Evolutionary conservation across 2,113 vertebrate species (phyloP).

Genomic region (Dipodomys stephensi): DNA sequence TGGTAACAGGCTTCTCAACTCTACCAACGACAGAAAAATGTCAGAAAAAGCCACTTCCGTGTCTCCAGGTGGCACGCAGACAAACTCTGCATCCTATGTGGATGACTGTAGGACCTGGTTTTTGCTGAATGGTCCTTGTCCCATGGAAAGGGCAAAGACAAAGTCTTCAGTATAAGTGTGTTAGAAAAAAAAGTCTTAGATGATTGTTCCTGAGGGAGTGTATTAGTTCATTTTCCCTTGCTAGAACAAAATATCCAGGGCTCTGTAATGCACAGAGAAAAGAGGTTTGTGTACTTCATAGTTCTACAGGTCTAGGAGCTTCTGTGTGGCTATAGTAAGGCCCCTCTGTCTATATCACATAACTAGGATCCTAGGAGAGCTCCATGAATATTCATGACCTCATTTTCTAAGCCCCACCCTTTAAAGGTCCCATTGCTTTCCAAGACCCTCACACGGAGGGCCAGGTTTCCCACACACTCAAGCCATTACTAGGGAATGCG

Average conservation of each 20-base stretch:
- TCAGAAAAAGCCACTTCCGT: not conserved
- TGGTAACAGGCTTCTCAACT: not conserved
- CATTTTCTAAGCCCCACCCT: not conserved
- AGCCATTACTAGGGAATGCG: not conserved
- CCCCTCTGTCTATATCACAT: no score
- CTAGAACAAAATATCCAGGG: not conserved
- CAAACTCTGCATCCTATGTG: not conserved
- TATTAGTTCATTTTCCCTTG: not conserved
- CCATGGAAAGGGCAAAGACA: not conserved
- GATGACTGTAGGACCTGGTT: not conserved
- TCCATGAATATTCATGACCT: not conserved
- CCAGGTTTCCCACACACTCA: not conserved
- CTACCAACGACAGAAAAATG: not conserved
- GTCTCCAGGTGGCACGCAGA: not conserved
- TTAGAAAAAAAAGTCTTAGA: slow-evolving; percentile 31
- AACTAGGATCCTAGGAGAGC: not conserved
- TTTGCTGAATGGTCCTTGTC: not conserved
- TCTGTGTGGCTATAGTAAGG: no score
- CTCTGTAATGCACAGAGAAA: no score
- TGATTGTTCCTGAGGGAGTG: not conserved
- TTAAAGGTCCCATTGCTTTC: not conserved
- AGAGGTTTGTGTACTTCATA: not conserved
- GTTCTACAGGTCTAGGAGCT: not conserved
- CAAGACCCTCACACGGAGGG: not conserved
- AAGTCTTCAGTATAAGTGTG: not conserved